Percentiles rank a stretch among this genome's conserved stretches.
phyloP scores from a whole-genome alignment of 2,113 vertebrate species.

The Junco hyemalis region DNA sequence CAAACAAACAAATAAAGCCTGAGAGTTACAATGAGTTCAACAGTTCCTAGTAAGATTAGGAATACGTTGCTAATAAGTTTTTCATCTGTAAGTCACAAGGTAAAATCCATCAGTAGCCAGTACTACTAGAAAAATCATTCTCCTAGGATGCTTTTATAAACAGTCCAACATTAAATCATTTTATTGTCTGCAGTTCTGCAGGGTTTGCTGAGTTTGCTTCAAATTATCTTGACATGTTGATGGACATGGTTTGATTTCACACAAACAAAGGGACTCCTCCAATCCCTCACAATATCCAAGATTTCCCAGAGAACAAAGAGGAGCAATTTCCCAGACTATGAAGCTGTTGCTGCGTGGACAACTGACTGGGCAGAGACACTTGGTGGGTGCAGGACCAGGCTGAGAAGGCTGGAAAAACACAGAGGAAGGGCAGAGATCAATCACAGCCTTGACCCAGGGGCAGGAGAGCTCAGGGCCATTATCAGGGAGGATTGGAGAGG shows the following conservation, averaged over 20 bases:
- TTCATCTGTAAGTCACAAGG: neutral
- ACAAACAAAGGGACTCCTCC: neutral
- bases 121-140: neutral
- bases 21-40: neutral
- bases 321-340: neutral
- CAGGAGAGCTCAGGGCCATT: too few relatives aligned
- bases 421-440: neutral
- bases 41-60: neutral
- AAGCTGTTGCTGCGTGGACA: neutral
- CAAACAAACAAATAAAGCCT: neutral
- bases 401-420: neutral
- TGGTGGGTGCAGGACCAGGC: rapidly evolving
- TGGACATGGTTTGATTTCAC: neutral
- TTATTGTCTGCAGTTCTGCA: neutral
- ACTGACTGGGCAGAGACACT: neutral
- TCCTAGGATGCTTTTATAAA: neutral
- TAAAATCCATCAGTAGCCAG: neutral
- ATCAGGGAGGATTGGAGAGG: rapidly evolving
- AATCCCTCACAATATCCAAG: rapidly evolving
- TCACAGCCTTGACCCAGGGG: neutral
- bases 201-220: neutral
- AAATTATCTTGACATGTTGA: neutral
- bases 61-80: neutral
- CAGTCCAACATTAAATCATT: neutral
- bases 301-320: neutral